Evolutionary conservation across 2,797 vertebrate genomes (phyloP).

Genomic region (Coregonus sp.): DNA sequence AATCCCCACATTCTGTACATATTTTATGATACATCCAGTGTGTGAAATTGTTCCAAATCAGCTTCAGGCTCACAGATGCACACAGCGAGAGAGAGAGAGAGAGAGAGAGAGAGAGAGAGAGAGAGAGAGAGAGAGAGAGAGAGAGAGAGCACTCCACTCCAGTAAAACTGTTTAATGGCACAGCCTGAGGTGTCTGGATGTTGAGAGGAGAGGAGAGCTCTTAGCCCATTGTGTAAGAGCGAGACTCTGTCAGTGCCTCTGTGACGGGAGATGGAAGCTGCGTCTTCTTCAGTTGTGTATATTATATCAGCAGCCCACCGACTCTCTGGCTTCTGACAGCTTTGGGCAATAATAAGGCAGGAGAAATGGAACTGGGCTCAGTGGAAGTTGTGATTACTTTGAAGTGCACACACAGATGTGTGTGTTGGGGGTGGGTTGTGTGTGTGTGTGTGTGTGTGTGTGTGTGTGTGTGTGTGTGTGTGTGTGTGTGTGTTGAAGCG

Average conservation of each 20-base stretch:
- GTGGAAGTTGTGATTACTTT: slow-evolving; percentile 14
- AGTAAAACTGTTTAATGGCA: slow-evolving; percentile 59
- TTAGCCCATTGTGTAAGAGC: slow-evolving; percentile 39
- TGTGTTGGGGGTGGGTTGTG: slow-evolving; percentile 4
- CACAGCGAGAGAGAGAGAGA: slow-evolving; percentile 22
- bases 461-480: no score
- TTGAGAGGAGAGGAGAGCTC: slow-evolving; percentile 23
- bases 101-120: background rate
- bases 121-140: background rate
- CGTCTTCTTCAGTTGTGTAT: slow-evolving; percentile 44
- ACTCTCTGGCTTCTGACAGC: slow-evolving; percentile 39
- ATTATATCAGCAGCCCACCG: slow-evolving; percentile 49
- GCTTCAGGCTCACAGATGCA: slow-evolving; percentile 59
- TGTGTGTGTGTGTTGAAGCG: background rate
- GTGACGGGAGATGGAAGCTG: slow-evolving; percentile 56
- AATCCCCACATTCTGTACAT: slow-evolving; percentile 17
- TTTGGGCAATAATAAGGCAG: slow-evolving; percentile 63
- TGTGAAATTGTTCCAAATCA: slow-evolving; percentile 41
- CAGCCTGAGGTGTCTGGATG: slow-evolving; percentile 52
- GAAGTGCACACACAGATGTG: no score
- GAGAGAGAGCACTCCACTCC: slow-evolving; percentile 32
- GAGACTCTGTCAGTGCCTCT: slow-evolving; percentile 41
- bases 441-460: background rate
- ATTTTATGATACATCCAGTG: slow-evolving; percentile 38
- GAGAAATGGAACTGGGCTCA: slow-evolving; percentile 48